Conservation (phyloP, 2,113 vertebrate genomes). For the Epinephelus lanceolatus region DNA sequence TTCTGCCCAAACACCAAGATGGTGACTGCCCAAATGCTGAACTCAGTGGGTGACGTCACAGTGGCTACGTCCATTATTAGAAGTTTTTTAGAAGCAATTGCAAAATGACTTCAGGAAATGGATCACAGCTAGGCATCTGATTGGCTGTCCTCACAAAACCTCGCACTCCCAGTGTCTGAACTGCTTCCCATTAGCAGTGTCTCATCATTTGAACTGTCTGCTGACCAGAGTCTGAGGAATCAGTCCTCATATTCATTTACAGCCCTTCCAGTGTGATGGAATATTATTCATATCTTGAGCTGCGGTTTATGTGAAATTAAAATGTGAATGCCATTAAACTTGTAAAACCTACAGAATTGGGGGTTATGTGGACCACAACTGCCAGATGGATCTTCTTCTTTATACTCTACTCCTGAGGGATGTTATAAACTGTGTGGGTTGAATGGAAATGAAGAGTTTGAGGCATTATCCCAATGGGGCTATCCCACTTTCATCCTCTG, state of each 20-base stretch:
- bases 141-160: not conserved
- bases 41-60: too few species aligned
- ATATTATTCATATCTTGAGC: not conserved
- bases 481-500: not conserved
- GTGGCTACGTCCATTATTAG: too few species aligned
- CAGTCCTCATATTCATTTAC: not conserved
- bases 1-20: too few species aligned
- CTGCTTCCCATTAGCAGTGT: not conserved
- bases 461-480: not conserved
- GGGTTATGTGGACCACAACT: not conserved
- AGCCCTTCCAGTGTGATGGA: not conserved
- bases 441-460: slow-evolving; percentile 5
- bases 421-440: not conserved
- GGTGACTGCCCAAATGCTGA: too few species aligned
- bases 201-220: not conserved
- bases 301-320: not conserved
- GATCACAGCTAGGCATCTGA: not conserved
- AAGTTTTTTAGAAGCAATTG: not conserved
- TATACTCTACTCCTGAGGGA: not conserved
- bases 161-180: not conserved
- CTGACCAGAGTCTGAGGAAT: not conserved
- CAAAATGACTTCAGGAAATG: not conserved
- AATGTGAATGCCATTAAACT: not conserved
- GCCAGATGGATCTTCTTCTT: slow-evolving; percentile 1
- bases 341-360: not conserved